Percentiles rank a stretch among this genome's conserved stretches.
Conservation (phyloP, 1,140 invertebrate species). For the Phocides pigmalion region DNA sequence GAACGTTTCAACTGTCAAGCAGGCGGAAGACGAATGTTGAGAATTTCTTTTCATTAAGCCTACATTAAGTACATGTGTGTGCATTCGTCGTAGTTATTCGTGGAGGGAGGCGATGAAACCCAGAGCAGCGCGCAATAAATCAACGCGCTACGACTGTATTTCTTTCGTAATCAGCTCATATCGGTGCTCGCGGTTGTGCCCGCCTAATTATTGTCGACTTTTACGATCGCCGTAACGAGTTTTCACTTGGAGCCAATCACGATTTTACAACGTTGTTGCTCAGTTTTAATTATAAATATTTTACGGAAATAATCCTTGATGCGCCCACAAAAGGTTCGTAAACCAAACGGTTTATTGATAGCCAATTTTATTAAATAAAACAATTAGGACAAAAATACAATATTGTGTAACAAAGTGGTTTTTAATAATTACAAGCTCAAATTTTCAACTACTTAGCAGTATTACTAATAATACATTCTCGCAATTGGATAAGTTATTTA, state of each 20-base stretch:
- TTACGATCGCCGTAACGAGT: conserved; percentile 80
- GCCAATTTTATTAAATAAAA: conserved; percentile 39
- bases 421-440: not conserved
- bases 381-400: not conserved
- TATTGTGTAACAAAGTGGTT: conserved; percentile 1
- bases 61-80: conserved; percentile 54
- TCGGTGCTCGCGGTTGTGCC: conserved; percentile 74
- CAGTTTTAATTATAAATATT: conserved; percentile 61
- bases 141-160: conserved; percentile 77
- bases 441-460: not conserved
- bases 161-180: conserved; percentile 82
- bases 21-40: conserved; percentile 53
- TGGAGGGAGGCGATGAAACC: conserved; percentile 63
- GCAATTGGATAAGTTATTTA: conserved; percentile 44
- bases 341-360: conserved; percentile 31
- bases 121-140: conserved; percentile 70
- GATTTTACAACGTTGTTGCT: conserved; percentile 73
- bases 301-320: conserved; percentile 43
- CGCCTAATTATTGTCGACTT: conserved; percentile 82
- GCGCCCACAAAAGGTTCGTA: conserved; percentile 30
- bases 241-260: conserved; percentile 81
- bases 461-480: conserved; percentile 37
- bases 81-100: conserved; percentile 36
- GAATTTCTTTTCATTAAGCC: conserved; percentile 65
- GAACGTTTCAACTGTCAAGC: conserved; percentile 46